Evolutionary conservation across 2,888 invertebrate species (phyloP).

Genomic region (Lasiommata megera): DNA sequence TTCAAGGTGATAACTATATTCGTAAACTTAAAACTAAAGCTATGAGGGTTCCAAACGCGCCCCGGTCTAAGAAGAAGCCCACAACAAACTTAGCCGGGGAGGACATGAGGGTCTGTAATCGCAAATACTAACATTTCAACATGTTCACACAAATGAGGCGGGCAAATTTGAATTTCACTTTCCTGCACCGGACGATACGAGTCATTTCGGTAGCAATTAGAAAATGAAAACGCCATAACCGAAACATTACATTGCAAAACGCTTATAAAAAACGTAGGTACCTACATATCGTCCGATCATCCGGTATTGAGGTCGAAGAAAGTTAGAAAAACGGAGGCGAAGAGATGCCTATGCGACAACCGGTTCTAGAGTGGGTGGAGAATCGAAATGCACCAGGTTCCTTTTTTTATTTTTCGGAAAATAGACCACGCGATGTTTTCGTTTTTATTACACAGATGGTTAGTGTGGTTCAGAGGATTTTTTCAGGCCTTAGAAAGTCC

Average conservation of each 20-base stretch:
- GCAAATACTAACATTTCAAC: no score
- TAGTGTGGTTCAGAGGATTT: constrained; percentile 26
- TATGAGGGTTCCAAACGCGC: no score
- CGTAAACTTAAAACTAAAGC: no score
- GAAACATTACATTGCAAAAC: constrained; percentile 37
- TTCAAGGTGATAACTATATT: no score
- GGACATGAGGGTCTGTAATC: no score
- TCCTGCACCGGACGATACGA: background rate
- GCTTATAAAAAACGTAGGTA: constrained; percentile 27
- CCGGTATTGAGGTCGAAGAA: constrained; percentile 69
- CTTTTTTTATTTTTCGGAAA: constrained; percentile 36
- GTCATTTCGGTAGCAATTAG: constrained; percentile 12
- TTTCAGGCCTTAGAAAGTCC: constrained; percentile 38
- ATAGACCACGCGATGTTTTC: constrained; percentile 31
- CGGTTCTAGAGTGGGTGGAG: constrained; percentile 44
- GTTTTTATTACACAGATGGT: constrained; percentile 21
- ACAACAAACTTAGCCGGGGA: no score
- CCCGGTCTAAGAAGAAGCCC: no score
- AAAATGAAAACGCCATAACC: constrained; percentile 27
- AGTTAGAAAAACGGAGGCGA: constrained; percentile 68
- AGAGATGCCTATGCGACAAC: constrained; percentile 53
- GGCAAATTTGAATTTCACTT: background rate
- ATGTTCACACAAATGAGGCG: no score
- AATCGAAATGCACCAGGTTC: constrained; percentile 33
- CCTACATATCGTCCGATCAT: constrained; percentile 4